Percentiles rank a stretch among this genome's conserved stretches.
These are phyloP conservation scores for Spizella passerina DNA, from an alignment of 2,797 vertebrate genomes.

Conservation along the genomic window DNA sequence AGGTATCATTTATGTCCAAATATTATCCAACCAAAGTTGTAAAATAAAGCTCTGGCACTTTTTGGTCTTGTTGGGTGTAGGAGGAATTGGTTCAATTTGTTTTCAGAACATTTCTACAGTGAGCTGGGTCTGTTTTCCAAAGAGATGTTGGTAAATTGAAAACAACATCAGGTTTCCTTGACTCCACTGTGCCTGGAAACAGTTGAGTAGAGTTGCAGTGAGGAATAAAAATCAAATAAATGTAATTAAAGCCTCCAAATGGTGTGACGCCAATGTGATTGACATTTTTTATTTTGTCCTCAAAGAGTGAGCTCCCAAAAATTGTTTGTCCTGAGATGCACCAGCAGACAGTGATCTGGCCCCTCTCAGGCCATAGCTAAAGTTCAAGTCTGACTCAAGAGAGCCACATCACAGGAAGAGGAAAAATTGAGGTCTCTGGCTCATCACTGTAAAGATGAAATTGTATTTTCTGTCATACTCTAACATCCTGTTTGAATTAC, in stretches of 20 bases:
- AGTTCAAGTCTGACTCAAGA: not conserved
- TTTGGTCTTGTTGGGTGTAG: not conserved
- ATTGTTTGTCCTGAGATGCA: not conserved
- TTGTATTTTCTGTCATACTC: not conserved
- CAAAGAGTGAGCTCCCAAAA: not conserved
- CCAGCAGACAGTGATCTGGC: not conserved
- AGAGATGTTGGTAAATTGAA: constrained; percentile 4
- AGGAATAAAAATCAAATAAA: constrained; percentile 39
- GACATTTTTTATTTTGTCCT: not conserved
- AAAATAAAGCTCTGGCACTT: not conserved
- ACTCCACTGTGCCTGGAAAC: not conserved
- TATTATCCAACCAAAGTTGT: not conserved
- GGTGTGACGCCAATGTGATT: not conserved
- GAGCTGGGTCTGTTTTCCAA: not conserved
- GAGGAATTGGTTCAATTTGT: not conserved
- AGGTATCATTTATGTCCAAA: not conserved
- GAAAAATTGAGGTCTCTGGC: not conserved
- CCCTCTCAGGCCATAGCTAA: not conserved
- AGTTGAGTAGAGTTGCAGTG: not conserved
- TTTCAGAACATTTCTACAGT: not conserved
- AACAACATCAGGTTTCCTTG: constrained; percentile 24
- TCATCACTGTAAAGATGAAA: not conserved
- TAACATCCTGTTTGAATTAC: constrained; percentile 26
- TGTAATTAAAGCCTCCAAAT: constrained; percentile 26
- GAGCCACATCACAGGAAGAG: not conserved